Evolutionary conservation across 2,888 invertebrate genomes (phyloP).

Genomic region (Xestia ashworthii): DNA sequence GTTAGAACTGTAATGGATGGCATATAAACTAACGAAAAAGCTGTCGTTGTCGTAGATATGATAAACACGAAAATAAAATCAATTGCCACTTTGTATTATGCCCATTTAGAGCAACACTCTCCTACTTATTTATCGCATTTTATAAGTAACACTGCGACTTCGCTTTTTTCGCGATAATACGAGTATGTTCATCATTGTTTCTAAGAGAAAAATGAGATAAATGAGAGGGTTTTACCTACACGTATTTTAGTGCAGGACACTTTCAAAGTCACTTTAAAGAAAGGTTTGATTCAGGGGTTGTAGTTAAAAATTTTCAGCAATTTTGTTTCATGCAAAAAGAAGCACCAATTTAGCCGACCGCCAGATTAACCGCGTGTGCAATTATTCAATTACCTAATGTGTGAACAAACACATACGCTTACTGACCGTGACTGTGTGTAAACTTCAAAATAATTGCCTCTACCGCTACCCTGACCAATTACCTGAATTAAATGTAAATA

Average conservation of each 20-base stretch:
- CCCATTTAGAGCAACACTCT: too few relatives aligned
- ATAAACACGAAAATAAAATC: too few relatives aligned
- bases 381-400: conserved; percentile 77
- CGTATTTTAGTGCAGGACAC: not conserved
- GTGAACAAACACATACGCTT: conserved; percentile 71
- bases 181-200: too few relatives aligned
- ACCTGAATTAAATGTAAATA: conserved; percentile 59
- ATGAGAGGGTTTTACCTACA: not conserved
- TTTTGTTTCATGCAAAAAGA: conserved; percentile 22
- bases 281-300: not conserved
- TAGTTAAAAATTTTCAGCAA: not conserved
- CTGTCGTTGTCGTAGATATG: too few relatives aligned
- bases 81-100: too few relatives aligned
- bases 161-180: too few relatives aligned
- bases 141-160: too few relatives aligned
- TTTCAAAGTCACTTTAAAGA: not conserved
- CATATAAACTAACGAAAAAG: not conserved
- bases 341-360: conserved; percentile 53
- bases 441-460: conserved; percentile 62
- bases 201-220: not conserved
- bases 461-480: conserved; percentile 64
- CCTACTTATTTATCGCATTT: too few relatives aligned
- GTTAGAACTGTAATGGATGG: not conserved
- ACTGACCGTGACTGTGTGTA: conserved; percentile 73
- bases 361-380: conserved; percentile 56